These are phyloP conservation scores for Microcebus tavaratra DNA, from an alignment of 2,113 vertebrate species.

Conservation along the genomic window DNA sequence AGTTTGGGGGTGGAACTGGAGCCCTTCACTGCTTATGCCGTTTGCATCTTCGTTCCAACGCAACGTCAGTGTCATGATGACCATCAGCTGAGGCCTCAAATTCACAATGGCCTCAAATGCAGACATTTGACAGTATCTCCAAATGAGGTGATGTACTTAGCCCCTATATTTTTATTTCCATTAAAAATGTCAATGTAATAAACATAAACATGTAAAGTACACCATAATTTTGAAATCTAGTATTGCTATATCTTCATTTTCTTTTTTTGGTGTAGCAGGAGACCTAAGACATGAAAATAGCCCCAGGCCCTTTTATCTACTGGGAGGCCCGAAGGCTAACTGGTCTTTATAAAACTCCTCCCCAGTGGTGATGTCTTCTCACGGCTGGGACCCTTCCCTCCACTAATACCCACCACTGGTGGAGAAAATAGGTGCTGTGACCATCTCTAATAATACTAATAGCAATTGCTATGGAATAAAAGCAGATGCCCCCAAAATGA, in stretches of 20 bases:
- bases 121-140: neutral
- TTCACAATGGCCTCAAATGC: neutral
- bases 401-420: neutral
- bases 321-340: neutral
- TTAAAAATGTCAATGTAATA: neutral
- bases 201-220: neutral
- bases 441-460: neutral
- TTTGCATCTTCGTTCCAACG: neutral
- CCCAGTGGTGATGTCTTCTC: neutral
- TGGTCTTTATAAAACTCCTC: neutral
- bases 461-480: neutral
- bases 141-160: neutral
- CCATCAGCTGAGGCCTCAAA: neutral
- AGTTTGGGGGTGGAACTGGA: neutral
- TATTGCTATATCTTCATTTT: neutral
- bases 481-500: neutral
- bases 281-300: neutral
- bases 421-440: neutral
- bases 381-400: no score
- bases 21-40: fast-evolving
- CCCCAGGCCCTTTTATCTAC: neutral
- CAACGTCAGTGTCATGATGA: neutral
- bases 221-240: neutral
- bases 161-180: neutral
- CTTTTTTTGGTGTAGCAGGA: neutral